Evolutionary conservation across 1,140 invertebrate genomes (phyloP).

Genomic region (Episyrphus balteatus): DNA sequence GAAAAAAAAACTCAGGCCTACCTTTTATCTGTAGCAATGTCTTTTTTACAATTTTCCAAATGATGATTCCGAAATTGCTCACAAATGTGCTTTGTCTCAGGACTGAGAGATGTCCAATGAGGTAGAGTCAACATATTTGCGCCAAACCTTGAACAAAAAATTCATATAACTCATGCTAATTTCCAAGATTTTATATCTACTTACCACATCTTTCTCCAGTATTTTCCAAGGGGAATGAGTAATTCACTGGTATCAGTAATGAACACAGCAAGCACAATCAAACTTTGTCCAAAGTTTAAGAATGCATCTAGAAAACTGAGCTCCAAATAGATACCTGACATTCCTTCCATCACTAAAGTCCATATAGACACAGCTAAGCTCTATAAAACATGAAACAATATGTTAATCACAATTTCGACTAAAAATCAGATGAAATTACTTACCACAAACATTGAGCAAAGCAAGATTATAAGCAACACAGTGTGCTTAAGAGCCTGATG

Average conservation of each 20-base stretch:
- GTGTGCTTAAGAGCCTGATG: constrained; percentile 71
- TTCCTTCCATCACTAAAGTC: constrained; percentile 72
- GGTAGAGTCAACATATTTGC: constrained; percentile 59
- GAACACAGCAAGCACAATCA: constrained; percentile 77
- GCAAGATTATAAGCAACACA: constrained; percentile 68
- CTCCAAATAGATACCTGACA: constrained; percentile 82
- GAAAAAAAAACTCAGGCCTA: constrained; percentile 5
- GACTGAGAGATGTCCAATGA: constrained; percentile 56
- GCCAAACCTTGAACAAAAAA: constrained; percentile 43
- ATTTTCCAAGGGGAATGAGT: constrained; percentile 51
- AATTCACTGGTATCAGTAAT: constrained; percentile 67
- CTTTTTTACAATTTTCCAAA: constrained; percentile 63
- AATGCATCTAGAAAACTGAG: constrained; percentile 82
- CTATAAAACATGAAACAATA: constrained; percentile 35
- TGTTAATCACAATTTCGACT: background rate
- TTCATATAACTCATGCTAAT: too few species aligned
- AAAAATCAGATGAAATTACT: constrained; percentile 14
- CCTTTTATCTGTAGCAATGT: constrained; percentile 63
- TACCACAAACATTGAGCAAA: constrained; percentile 81
- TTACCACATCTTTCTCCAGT: constrained; percentile 46
- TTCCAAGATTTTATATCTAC: background rate
- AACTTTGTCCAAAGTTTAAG: constrained; percentile 77
- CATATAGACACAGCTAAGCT: constrained; percentile 76
- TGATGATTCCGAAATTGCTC: constrained; percentile 83
- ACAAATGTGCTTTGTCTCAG: constrained; percentile 70